These are phyloP conservation scores for Actias luna DNA, from an alignment of 2,888 invertebrate species.

Conservation along the genomic window DNA sequence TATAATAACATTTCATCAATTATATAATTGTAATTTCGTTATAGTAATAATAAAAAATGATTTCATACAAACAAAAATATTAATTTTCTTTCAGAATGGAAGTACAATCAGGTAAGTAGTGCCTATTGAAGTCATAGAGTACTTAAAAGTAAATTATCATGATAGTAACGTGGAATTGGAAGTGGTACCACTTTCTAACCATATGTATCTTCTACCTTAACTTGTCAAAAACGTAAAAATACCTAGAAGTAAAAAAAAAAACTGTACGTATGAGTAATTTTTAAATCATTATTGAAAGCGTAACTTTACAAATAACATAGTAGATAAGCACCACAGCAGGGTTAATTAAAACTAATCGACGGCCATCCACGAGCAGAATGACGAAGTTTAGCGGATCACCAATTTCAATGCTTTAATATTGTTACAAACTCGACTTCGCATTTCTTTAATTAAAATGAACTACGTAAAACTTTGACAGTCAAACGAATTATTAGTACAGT, in stretches of 20 bases:
- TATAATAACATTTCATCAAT: too few species aligned
- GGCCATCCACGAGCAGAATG: slow-evolving; percentile 72
- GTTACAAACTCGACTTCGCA: slow-evolving; percentile 75
- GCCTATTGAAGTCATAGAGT: background rate
- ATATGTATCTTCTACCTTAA: too few species aligned
- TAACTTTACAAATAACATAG: slow-evolving; percentile 61
- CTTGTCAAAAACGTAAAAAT: too few species aligned
- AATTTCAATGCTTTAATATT: slow-evolving; percentile 81
- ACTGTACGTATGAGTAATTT: too few species aligned
- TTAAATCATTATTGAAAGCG: slow-evolving; percentile 29
- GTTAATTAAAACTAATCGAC: slow-evolving; percentile 79
- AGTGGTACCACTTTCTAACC: too few species aligned
- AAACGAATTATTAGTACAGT: slow-evolving; percentile 81
- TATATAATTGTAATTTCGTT: too few species aligned
- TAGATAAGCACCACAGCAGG: slow-evolving; percentile 66
- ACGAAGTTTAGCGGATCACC: slow-evolving; percentile 81
- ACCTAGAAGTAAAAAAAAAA: too few species aligned
- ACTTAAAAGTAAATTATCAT: too few species aligned
- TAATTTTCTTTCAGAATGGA: background rate
- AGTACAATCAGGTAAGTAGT: background rate
- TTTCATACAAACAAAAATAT: background rate
- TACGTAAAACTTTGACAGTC: slow-evolving; percentile 81
- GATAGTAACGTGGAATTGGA: too few species aligned
- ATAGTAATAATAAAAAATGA: too few species aligned
- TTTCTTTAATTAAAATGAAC: slow-evolving; percentile 83